Conservation (phyloP, 1,140 invertebrate species). For the Eufriesea mexicana region DNA sequence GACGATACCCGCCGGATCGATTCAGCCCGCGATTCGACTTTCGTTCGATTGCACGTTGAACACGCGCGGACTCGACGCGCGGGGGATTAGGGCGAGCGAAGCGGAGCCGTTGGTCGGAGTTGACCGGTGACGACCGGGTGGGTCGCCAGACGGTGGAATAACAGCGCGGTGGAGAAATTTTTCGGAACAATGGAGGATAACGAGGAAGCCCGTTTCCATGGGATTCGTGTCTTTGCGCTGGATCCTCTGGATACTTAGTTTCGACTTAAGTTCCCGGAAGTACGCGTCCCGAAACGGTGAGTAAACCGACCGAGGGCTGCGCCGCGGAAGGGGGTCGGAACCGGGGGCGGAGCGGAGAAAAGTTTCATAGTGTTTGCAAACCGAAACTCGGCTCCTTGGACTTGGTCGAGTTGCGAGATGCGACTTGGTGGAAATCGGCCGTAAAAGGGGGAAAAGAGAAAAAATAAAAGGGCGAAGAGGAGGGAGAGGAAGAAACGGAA, state of each 20-base stretch:
- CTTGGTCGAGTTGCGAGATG: conserved; percentile 13
- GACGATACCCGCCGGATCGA: no score
- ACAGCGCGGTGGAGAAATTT: conserved; percentile 54
- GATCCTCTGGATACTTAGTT: conserved; percentile 52
- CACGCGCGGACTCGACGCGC: no score
- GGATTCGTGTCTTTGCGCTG: conserved; percentile 18
- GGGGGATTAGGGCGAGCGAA: no score
- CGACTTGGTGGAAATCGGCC: conserved; percentile 38
- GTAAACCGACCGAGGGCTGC: neutral
- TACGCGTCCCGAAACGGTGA: conserved; percentile 1
- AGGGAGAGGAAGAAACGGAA: neutral
- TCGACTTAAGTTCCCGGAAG: conserved; percentile 53
- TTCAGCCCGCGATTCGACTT: no score
- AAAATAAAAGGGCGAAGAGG: neutral
- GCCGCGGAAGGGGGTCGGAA: neutral
- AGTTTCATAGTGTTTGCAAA: conserved; percentile 45
- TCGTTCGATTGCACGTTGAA: no score
- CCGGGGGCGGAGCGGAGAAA: conserved; percentile 5
- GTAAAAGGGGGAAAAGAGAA: conserved; percentile 6
- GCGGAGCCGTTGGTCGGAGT: no score
- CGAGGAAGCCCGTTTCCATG: conserved; percentile 40
- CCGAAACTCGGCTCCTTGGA: neutral
- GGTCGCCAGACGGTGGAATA: conserved; percentile 30
- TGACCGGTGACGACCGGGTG: neutral
- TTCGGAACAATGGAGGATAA: conserved; percentile 42